These are phyloP conservation scores for Semaprochilodus insignis DNA, from an alignment of 2,797 vertebrate species.

Conservation along the genomic window DNA sequence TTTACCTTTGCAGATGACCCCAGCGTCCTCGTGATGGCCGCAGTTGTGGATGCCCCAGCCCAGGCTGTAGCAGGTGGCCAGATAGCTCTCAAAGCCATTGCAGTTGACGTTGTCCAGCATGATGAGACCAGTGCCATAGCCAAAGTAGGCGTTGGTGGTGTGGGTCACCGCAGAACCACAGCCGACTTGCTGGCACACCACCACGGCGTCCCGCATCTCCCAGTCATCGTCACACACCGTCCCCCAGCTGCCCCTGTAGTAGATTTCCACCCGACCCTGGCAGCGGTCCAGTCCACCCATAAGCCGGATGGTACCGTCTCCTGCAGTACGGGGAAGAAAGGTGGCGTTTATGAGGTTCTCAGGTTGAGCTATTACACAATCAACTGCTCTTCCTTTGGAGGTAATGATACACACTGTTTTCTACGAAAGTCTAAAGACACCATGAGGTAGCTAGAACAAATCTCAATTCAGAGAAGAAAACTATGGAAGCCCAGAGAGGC, in stretches of 20 bases:
- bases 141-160: slow-evolving; percentile 89
- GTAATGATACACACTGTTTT: too few species aligned
- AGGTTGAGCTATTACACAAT: background rate
- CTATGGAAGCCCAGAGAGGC: too few species aligned
- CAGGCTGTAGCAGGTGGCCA: slow-evolving; percentile 84
- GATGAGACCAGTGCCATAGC: slow-evolving; percentile 89
- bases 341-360: too few species aligned
- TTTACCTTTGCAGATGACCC: slow-evolving; percentile 87
- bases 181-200: slow-evolving; percentile 90
- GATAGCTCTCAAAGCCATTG: slow-evolving; percentile 78
- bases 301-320: slow-evolving; percentile 88
- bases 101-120: slow-evolving; percentile 94
- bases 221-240: slow-evolving; percentile 97
- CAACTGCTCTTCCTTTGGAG: background rate
- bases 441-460: too few species aligned
- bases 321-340: slow-evolving; percentile 65
- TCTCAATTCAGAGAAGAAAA: too few species aligned
- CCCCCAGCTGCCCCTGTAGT: slow-evolving; percentile 89
- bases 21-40: slow-evolving; percentile 94
- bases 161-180: slow-evolving; percentile 83
- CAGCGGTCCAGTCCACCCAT: slow-evolving; percentile 82
- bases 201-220: slow-evolving; percentile 82
- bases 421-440: too few species aligned
- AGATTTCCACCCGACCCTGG: slow-evolving; percentile 92
- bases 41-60: slow-evolving; percentile 97